Base-by-base conservation (phyloP, 2,797 vertebrate species). In the Sarcoramphus papa region DNA sequence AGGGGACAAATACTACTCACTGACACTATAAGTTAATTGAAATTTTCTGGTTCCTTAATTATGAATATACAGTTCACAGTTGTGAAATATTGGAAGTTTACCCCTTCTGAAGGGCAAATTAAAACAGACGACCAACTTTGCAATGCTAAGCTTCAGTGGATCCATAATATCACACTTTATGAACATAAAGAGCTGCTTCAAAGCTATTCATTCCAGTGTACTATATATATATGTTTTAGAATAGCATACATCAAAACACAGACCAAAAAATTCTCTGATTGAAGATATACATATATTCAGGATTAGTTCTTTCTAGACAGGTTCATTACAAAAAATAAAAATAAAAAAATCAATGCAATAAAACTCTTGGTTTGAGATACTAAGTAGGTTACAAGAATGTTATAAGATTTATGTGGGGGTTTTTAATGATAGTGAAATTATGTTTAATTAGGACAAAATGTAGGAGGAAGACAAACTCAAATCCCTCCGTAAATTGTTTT, bases 401-500 rank as follows among this genome's bases (percentile, higher is more conserved):
- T 95, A 73, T 69, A 83, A 85, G 20, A 70, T 88, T 89, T 85
- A 60, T 45, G 33, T 3, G 2, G 47, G 6, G 9, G 5, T 0
- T 35, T 83, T 84, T 78, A 86, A 53, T 28, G 25, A 77, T 28
- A 88, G 48, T 22, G 90, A 85, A 95, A 84, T 90, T 77, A 68
- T 60, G 91, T 88, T 90, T 92, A 85, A 96, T 93, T 95, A 90
- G 64, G 62, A 56, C 14, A 77, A 94, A 95, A 80, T 24, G 53
- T 90, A 93, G 88, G 77, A 95, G 84, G 41, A 94, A 78, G 35
- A 68, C 40, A 59, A 88, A 80, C 35, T 48, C 54, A 77, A 94
- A 90, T 92, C n/a, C 41, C 65, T 84, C 47, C 23, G 75, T 69
- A 90, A 85, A 81, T 90, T 96, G 85, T 94, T 90, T 95, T 82